These are phyloP conservation scores for Anseranas semipalmata DNA, from an alignment of 2,113 vertebrate species.

Conservation along the genomic window DNA sequence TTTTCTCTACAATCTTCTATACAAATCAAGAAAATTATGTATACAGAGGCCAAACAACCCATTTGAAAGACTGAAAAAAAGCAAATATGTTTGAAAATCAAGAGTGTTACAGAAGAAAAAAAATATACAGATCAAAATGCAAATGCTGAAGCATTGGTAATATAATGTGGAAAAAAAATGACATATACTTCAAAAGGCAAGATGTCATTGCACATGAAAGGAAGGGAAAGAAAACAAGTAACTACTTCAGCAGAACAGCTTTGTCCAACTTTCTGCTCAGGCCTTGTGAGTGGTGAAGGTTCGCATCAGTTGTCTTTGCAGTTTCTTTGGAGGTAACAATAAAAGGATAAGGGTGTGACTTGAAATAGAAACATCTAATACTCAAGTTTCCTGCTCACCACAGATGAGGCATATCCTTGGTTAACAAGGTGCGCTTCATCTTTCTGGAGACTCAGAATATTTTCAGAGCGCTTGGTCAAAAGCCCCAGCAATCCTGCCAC, in stretches of 20 bases:
- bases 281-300: background rate
- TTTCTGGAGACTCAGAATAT: background rate
- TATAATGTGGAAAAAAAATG: background rate
- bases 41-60: background rate
- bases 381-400: background rate
- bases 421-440: background rate
- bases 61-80: background rate
- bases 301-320: background rate
- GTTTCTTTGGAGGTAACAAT: background rate
- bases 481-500: background rate
- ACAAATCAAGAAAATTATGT: background rate
- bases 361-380: background rate
- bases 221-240: background rate
- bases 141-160: background rate
- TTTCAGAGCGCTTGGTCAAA: background rate
- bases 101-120: background rate
- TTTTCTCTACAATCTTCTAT: background rate
- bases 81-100: background rate
- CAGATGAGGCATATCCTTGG: background rate
- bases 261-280: background rate
- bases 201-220: background rate
- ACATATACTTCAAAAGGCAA: background rate
- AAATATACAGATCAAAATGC: background rate
- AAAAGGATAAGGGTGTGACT: background rate
- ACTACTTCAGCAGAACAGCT: background rate